Conservation (phyloP, 2,888 invertebrate genomes). For the Chloromyia formosa region DNA sequence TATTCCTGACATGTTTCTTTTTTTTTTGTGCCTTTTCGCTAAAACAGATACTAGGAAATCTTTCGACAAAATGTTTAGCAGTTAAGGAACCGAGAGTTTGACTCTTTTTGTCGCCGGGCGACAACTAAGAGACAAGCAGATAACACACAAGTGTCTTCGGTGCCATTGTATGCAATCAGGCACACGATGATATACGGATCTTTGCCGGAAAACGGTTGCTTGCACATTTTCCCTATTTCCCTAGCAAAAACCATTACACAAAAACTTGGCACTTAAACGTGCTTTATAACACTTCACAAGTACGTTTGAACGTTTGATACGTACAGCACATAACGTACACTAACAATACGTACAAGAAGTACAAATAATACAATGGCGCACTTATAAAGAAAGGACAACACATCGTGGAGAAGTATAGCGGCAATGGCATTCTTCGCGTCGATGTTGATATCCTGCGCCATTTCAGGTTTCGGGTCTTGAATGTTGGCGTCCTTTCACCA, state of each 20-base stretch:
- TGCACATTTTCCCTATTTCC: slow-evolving; percentile 42
- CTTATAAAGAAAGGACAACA: slow-evolving; percentile 36
- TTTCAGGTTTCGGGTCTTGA: slow-evolving; percentile 31
- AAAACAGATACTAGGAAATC: slow-evolving; percentile 28
- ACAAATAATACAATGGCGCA: slow-evolving; percentile 39
- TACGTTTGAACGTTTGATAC: slow-evolving; percentile 39
- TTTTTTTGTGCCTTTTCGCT: neutral
- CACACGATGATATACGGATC: slow-evolving; percentile 39
- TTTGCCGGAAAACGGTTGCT: slow-evolving; percentile 36
- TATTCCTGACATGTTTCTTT: no score
- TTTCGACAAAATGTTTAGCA: slow-evolving; percentile 38
- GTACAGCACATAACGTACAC: slow-evolving; percentile 21
- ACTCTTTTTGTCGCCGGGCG: slow-evolving; percentile 22
- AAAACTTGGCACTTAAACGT: slow-evolving; percentile 44
- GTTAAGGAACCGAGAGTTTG: slow-evolving; percentile 28
- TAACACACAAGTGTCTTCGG: slow-evolving; percentile 42
- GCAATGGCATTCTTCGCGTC: slow-evolving; percentile 19
- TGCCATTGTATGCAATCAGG: slow-evolving; percentile 40
- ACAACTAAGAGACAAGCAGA: slow-evolving; percentile 39
- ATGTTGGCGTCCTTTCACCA: slow-evolving; percentile 12
- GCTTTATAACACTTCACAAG: slow-evolving; percentile 44
- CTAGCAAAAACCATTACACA: slow-evolving; percentile 44
- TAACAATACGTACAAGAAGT: slow-evolving; percentile 35
- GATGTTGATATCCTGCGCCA: slow-evolving; percentile 38
- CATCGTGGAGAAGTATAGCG: neutral